Conservation (phyloP, 2,113 vertebrate genomes). For the Ursus arctos region DNA sequence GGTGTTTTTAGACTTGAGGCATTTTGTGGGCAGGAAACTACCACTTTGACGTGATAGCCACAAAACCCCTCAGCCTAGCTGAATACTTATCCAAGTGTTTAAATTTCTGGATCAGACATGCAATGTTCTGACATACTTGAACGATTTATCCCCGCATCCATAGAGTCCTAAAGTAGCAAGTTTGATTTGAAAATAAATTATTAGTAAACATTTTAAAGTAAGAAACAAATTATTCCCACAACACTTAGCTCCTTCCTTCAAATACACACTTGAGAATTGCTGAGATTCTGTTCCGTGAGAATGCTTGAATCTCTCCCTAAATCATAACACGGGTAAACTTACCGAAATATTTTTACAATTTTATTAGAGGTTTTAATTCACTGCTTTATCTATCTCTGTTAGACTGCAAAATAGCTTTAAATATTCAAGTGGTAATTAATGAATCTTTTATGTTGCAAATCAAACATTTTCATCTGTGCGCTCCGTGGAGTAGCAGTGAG, state of each 20-base stretch:
- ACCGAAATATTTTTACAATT: conserved; percentile 91
- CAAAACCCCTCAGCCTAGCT: neutral
- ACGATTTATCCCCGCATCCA: neutral
- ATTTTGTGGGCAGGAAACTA: conserved; percentile 24
- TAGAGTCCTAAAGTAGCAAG: neutral
- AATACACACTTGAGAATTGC: conserved; percentile 79
- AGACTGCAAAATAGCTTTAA: conserved; percentile 91
- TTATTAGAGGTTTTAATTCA: conserved; percentile 91
- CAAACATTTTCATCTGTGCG: conserved; percentile 89
- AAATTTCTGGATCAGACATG: conserved; percentile 10
- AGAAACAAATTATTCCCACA: conserved; percentile 70
- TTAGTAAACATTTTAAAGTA: conserved; percentile 82
- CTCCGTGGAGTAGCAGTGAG: conserved; percentile 78
- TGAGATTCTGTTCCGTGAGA: conserved; percentile 35
- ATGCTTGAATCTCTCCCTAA: conserved; percentile 83
- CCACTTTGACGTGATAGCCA: neutral
- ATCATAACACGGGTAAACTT: conserved; percentile 85
- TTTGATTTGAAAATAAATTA: conserved; percentile 74
- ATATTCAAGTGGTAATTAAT: conserved; percentile 93
- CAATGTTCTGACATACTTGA: neutral
- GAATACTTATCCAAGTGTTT: neutral
- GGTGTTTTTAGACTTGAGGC: neutral
- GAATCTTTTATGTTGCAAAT: conserved; percentile 93
- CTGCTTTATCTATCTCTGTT: conserved; percentile 90
- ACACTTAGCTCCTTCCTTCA: conserved; percentile 65